A percentile compares a stretch with the other conserved stretches of the same genome.
phyloP scores from a whole-genome alignment of 1,140 invertebrate genomes.

The Streblospio benedicti region DNA sequence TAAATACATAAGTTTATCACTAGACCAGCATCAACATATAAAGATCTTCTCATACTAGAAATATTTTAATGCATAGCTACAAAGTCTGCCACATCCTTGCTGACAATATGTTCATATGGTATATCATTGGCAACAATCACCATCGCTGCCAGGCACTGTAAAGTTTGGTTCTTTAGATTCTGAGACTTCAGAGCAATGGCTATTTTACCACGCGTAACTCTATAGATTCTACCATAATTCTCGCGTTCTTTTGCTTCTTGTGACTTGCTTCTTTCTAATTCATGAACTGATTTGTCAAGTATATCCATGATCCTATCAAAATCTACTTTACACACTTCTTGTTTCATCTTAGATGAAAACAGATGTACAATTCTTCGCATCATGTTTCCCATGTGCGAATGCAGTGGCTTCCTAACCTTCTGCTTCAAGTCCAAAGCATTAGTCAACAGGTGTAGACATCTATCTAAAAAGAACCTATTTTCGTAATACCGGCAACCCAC shows the following conservation, averaged over 20 bases:
- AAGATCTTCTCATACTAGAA: too few species aligned
- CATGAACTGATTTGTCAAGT: constrained; percentile 49
- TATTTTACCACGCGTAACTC: constrained; percentile 42
- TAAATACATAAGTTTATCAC: too few species aligned
- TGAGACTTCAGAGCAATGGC: too few species aligned
- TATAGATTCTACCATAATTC: constrained; percentile 21
- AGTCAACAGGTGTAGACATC: constrained; percentile 88
- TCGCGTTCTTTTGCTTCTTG: too few species aligned
- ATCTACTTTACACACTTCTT: constrained; percentile 55
- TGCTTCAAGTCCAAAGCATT: constrained; percentile 92
- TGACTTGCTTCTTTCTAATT: constrained; percentile 34
- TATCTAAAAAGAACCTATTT: constrained; percentile 78
- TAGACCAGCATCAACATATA: too few species aligned
- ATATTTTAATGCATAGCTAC: too few species aligned
- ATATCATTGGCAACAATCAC: too few species aligned
- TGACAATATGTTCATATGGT: too few species aligned
- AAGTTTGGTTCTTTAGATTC: too few species aligned
- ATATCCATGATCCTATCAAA: constrained; percentile 73
- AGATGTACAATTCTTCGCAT: constrained; percentile 88
- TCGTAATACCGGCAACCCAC: constrained; percentile 87
- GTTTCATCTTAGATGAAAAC: constrained; percentile 81
- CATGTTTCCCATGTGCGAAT: constrained; percentile 86
- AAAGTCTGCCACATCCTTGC: too few species aligned
- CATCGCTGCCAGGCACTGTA: too few species aligned
- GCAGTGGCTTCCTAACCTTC: constrained; percentile 79